Evolutionary conservation across 2,888 invertebrate genomes (phyloP), one percentile per base, ranked within the genome.

Genomic region (Abrostola tripartita): DNA sequence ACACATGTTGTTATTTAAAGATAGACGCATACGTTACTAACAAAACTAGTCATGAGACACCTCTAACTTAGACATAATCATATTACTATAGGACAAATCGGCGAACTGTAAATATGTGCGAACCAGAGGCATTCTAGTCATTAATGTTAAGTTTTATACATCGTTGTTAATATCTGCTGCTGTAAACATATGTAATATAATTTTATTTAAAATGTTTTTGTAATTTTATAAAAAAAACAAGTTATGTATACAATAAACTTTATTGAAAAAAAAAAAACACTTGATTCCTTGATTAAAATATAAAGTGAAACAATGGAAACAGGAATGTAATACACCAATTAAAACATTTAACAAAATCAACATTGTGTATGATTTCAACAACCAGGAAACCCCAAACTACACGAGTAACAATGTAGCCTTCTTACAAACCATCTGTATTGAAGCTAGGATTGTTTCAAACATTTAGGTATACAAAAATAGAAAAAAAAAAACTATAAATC

Each of bases 281-380:
- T 71, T 76, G 72, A 84, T 81, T 83, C 82, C 85, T 83, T 85
- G 81, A 88, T 83, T 81, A 72, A 75, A 81, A 78, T 62, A 74
- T 58, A 77, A 76, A 69, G 66, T 37, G 67, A 80, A 83, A 80
- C 74, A 83, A 88, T 83, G 87, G 86, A 86, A 84, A 90, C 85
- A 86, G 92, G 92, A 93, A 93, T 92, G 92, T 92, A 91, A 84
- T 82, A 84, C 85, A 90, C 88, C 85, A 88, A 93, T 89, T 89
- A 72, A 92, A 92, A 88, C 79, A 81, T 86, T 79, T 90, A 92
- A 91, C 93, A 87, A 82, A 86, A 87, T 83, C 76, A 73, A 79
- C 76, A 75, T 83, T 76, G 77, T 85, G 74, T 87, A 84, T 90
- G 77, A 84, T 85, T 84, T 74, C 65, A 81, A 73, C 61, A 62